Evolutionary conservation across 1,140 invertebrate genomes (phyloP), one percentile per base, ranked within the genome.

Genomic region (Akabosia matsudoensis): DNA sequence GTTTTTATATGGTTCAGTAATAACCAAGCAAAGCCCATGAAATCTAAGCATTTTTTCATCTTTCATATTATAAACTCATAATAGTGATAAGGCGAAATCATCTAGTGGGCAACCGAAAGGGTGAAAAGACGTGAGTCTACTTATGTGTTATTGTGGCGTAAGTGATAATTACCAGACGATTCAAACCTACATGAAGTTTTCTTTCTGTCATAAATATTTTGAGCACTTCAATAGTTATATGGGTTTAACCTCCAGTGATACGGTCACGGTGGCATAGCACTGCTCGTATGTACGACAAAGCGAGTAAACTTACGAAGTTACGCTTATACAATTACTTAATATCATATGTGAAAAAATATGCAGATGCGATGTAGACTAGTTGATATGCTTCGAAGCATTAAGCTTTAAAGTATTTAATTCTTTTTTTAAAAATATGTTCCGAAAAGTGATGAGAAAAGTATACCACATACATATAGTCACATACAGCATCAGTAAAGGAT

Each of bases 101-200:
- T 18, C 37, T 45, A n/a, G 37, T 56, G 24, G 24, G 24, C 14
- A 7, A 30, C n/a, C 30, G n/a, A 67, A 30, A 67, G 22, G 61
- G 61, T 67, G 26, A 67, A 67, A 7, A 67, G 24, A 67, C 61
- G 24, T 30, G 61, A 67, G 28, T 31, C 30, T 31, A 16, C 61
- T 67, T 28, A n/a, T n/a, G 61, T 30, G 61, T 30, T 45, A 45
- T 18, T 7, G 37, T 67, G 61, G 61, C 28, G n/a, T 67, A 67
- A 67, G 61, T 67, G 61, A 67, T 67, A 67, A 67, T 67, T 67
- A 67, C 61, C 30, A 67, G 61, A 67, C 61, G 22, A 67, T 67
- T 67, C 61, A 67, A 67, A 22, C 61, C 61, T 30, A 67, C 61
- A 31, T 67, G 3, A 67, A 67, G 26, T n/a, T 56, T 56, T 45